Percentiles rank a stretch among this genome's conserved stretches.
Evolutionary conservation across 37 sponge, comb jelly and placozoan species (phyloP).

Genomic region (Halichondria panicea): DNA sequence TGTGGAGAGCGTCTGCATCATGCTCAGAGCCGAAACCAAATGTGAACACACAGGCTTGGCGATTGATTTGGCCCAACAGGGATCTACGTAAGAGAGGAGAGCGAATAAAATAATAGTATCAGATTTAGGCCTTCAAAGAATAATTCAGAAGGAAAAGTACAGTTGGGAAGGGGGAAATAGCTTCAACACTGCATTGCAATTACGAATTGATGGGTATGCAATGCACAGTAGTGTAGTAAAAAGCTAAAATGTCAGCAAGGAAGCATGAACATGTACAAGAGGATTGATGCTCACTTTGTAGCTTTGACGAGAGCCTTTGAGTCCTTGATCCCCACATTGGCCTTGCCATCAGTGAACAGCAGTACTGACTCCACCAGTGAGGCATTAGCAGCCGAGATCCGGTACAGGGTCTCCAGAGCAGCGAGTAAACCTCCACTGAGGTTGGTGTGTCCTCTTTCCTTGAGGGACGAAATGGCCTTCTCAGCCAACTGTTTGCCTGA

Average conservation of each 20-base stretch:
- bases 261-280: not conserved
- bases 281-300: conserved; percentile 56
- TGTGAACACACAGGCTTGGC: conserved; percentile 90
- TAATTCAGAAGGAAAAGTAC: too few relatives aligned
- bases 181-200: not conserved
- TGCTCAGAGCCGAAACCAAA: conserved; percentile 90
- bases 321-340: conserved; percentile 84
- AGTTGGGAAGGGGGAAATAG: too few relatives aligned
- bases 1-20: conserved; percentile 71
- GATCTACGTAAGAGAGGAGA: conserved; percentile 55
- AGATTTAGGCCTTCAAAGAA: not conserved
- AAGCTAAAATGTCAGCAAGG: not conserved
- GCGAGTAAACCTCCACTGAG: conserved; percentile 93
- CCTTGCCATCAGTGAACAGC: conserved; percentile 93
- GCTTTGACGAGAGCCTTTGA: conserved; percentile 66
- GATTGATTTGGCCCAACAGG: conserved; percentile 75
- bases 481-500: conserved; percentile 82
- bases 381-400: conserved; percentile 46
- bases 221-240: not conserved
- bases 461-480: conserved; percentile 68
- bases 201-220: not conserved
- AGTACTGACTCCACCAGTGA: conserved; percentile 86
- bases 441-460: conserved; percentile 92
- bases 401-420: conserved; percentile 76
- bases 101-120: not conserved